Base-by-base conservation (phyloP, 2,797 vertebrate species). In the Enteromius anoplus region DNA sequence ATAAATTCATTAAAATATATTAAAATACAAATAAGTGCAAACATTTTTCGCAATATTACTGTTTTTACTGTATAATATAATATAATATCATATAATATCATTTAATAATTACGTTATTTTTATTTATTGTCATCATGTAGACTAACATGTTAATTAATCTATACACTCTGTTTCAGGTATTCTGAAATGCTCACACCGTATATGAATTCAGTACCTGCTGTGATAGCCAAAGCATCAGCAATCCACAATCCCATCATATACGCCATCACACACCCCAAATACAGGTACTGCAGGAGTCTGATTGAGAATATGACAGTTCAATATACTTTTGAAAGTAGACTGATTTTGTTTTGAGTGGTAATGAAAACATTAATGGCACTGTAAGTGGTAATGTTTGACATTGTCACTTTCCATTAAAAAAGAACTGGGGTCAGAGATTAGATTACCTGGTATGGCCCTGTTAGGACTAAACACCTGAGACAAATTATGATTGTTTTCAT, bases 191-290 rank as follows among this genome's bases (percentile, higher is more conserved):
- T 99, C 83, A 98, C 97, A 0, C 97, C 98, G 4, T 97, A 97
- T 90, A 95, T 95, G 96, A 98, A 95, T 89, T 96, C 97, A 0
- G 92, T 99, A 69, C 97, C 98, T 19, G 98, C 97, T 40, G 93
- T 98, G 91, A 99, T 98, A 73, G 97, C 97, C 90, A 99, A 99
- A 90, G 96, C 97, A 81, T 98, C 98, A 9, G 96, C 97, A 85
- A 97, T 99, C 88, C 96, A 99, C 92, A 99, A 99, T 91, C 97
- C 98, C 87, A 97, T 99, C 86, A 96, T 99, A 91, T 99, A 99
- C 1, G 97, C 97, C 90, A 97, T 98, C 89, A 96, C 95, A 23
- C 97, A 99, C 87, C 97, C 97, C 15, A 98, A 99, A 89, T 98
- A 98, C 94, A 97, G 97, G 97, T 98, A 92, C 82, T 23, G 3